Evolutionary conservation across 1,140 invertebrate genomes (phyloP).

Genomic region (Dolichoris vasculosae): DNA sequence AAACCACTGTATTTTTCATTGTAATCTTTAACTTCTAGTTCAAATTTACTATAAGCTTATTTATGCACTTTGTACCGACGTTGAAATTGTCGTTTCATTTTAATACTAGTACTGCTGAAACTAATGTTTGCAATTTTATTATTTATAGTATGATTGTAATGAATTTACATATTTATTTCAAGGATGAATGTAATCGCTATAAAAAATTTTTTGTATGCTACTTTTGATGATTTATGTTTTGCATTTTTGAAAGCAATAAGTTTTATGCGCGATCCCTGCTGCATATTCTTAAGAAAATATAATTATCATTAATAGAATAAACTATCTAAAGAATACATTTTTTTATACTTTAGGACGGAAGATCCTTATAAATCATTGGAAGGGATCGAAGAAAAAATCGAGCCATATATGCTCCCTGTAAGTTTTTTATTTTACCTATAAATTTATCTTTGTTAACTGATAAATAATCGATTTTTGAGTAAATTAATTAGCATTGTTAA

Average conservation of each 20-base stretch:
- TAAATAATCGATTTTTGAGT: too few species aligned
- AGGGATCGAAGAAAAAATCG: constrained; percentile 68
- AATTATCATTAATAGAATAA: background rate
- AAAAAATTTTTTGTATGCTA: too few species aligned
- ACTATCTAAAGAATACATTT: background rate
- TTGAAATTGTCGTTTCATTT: too few species aligned
- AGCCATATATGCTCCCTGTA: constrained; percentile 72
- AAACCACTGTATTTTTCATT: background rate
- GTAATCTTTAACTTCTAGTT: background rate
- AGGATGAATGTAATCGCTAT: too few species aligned
- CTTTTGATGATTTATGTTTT: background rate
- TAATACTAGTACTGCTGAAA: too few species aligned
- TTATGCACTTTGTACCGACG: too few species aligned
- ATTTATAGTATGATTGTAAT: too few species aligned
- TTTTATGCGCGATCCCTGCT: background rate
- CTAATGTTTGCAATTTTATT: too few species aligned
- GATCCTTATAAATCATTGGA: constrained; percentile 64
- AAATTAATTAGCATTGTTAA: too few species aligned
- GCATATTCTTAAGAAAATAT: background rate
- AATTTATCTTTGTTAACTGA: background rate
- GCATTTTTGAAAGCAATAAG: background rate
- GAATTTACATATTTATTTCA: too few species aligned
- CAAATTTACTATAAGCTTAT: background rate
- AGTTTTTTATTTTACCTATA: constrained; percentile 52
- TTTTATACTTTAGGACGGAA: constrained; percentile 62